These are phyloP conservation scores for Lutjanus argentimaculatus DNA, from an alignment of 2,797 vertebrate genomes.

Conservation along the genomic window DNA sequence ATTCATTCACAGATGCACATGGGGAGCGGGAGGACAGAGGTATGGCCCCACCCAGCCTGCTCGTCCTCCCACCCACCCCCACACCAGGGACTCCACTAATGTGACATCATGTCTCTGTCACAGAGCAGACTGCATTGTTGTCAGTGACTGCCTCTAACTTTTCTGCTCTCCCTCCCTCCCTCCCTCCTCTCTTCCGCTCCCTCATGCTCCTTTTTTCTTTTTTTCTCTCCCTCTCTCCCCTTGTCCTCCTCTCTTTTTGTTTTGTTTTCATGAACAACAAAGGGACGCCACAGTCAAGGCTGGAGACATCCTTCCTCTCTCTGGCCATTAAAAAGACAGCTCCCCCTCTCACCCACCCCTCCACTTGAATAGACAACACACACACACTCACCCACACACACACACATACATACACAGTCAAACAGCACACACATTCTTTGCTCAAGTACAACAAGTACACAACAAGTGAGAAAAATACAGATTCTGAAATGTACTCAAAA, in stretches of 20 bases:
- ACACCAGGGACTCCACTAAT: slow-evolving; percentile 75
- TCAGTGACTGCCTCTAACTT: slow-evolving; percentile 76
- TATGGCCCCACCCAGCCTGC: slow-evolving; percentile 82
- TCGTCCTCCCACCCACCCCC: slow-evolving; percentile 64
- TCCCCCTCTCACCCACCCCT: slow-evolving; percentile 64
- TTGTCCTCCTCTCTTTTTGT: slow-evolving; percentile 75
- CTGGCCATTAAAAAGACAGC: slow-evolving; percentile 70
- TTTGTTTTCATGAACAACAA: slow-evolving; percentile 84
- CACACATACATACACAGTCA: slow-evolving; percentile 13
- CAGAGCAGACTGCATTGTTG: slow-evolving; percentile 81
- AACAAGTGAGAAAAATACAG: too few species aligned
- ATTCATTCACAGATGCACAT: slow-evolving; percentile 70
- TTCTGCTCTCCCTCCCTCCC: slow-evolving; percentile 47
- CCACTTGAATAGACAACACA: slow-evolving; percentile 65
- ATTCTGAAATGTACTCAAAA: too few species aligned
- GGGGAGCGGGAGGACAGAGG: slow-evolving; percentile 64
- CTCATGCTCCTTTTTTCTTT: slow-evolving; percentile 47
- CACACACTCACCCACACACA: slow-evolving; percentile 28
- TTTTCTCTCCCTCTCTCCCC: slow-evolving; percentile 49
- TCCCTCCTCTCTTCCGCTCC: slow-evolving; percentile 63
- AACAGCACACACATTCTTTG: background rate
- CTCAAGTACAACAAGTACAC: too few species aligned
- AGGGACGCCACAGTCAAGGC: slow-evolving; percentile 83
- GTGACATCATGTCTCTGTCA: slow-evolving; percentile 87
- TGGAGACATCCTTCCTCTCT: slow-evolving; percentile 80